These are phyloP conservation scores for Axis porcinus DNA, from an alignment of 2,113 vertebrate genomes.

Conservation along the genomic window DNA sequence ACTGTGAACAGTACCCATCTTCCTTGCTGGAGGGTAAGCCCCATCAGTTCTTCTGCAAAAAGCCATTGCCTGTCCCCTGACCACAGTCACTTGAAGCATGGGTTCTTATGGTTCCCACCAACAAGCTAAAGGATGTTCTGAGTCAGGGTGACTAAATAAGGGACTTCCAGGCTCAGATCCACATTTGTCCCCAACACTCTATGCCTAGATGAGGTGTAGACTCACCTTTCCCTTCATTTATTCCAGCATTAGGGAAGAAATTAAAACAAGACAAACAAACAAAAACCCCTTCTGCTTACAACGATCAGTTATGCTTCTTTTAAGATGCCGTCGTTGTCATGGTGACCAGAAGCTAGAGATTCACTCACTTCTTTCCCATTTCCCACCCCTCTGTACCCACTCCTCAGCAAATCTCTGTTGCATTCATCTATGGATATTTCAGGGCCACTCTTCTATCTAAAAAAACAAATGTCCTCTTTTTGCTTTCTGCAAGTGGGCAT, in stretches of 20 bases:
- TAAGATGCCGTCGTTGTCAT: not conserved
- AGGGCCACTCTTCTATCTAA: not conserved
- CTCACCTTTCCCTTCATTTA: not conserved
- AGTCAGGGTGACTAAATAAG: not conserved
- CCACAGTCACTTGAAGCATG: not conserved
- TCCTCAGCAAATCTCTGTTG: not conserved
- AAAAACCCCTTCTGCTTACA: not conserved
- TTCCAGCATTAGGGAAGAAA: not conserved
- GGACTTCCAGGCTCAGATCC: not conserved
- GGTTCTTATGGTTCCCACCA: not conserved
- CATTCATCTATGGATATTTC: not conserved
- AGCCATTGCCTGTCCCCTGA: not conserved
- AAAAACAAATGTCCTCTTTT: not conserved
- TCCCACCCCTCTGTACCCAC: not conserved
- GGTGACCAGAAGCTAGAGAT: conserved; percentile 7
- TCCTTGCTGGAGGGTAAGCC: not conserved
- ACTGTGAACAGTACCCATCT: not conserved
- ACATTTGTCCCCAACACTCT: not conserved
- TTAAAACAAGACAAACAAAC: not conserved
- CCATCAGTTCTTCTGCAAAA: not conserved
- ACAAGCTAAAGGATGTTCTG: not conserved
- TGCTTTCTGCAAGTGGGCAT: not conserved
- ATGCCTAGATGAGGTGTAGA: not conserved
- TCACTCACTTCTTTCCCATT: not conserved
- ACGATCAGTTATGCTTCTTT: not conserved